Base-by-base conservation (phyloP, 2,113 vertebrate genomes). In the Phrynosoma blainvillii region DNA sequence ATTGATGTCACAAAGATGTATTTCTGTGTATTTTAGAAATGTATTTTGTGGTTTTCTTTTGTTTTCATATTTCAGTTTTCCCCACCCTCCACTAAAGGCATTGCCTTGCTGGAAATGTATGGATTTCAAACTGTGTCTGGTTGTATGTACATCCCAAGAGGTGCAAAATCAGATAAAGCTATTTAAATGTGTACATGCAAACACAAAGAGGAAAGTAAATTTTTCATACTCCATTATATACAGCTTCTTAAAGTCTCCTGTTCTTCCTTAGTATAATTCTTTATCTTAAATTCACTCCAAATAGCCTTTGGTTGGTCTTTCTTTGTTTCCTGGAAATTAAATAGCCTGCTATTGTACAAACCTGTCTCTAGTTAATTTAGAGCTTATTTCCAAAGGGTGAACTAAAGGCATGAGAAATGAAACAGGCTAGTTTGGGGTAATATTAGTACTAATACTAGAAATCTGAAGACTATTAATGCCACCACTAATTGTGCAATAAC, bases 321-420 rank as follows among this genome's bases (percentile, higher is more conserved):
- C 21, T 47, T 47, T 47, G 47, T 7, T 32, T 75, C 71, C n/a
- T 8, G 8, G 36, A 11, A 42, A 36, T 42, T 7, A n/a, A 8
- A 32, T 40, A 18, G 14, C 1, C 36, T 9, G 21, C 36, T 23
- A 10, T 76, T 76, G 21, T 20, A 23, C 16, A 20, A 40, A 40
- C 11, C 16, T 75, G 4, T 18, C 74, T 76, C 23, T 66, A 77
- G 36, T 75, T 36, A 56, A 32, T 74, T 84, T 40, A 9, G 20
- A 36, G 27, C 11, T 4, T 10, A 40, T 66, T 85, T 88, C 25
- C 20, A 52, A 84, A 85, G 86, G 23, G 20, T 30, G 90, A 6
- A 2, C 47, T 59, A 91, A 71, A 30, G 14, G 1, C 78, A 3
- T 83, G 47, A 25, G 74, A 62, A 94, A 90, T 47, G 25, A 65